Evolutionary conservation across 2,888 invertebrate genomes (phyloP), one percentile per base, ranked within the genome.

Genomic region (Meteorus cinctellus): DNA sequence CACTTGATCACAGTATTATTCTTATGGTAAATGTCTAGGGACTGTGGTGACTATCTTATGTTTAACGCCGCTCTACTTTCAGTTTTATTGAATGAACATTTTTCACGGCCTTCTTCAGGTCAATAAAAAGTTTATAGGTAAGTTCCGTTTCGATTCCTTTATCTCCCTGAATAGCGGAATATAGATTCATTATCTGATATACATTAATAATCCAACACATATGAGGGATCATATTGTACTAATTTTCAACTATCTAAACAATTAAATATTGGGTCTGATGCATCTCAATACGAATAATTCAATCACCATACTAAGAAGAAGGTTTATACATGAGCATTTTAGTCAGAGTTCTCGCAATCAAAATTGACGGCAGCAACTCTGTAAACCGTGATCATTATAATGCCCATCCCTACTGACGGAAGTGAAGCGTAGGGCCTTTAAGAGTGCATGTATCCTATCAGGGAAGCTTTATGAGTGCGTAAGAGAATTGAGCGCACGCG

Each of bases 41-140:
- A 67, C 27, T 14, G 41, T 67, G 69, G 27, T 31, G 48, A 73
- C 51, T 16, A 73, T 66, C 55, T 55, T 66, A 45, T 55, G 41
- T 41, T 12, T 41, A 12, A 41, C 12, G 8, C 12, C 41, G 12
- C 6, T 41, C 41, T 41, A 41, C 8, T 8, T 41, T 12, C 41
- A 41, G 48, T 48, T 48, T 55, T 55, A 19, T 55, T n/a, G 10
- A 55, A 55, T 55, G 19, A 8, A 55, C 2, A 19, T 4, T 19
- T 55, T 55, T 55, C 6, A 14, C 48, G 16, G n/a, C 41, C 41
- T 10, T 8, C 12, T 41, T 5, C 12, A 48, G n/a, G 24, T n/a
- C 55, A 55, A 48, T 48, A 24, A 19, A 55, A n/a, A 4, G 10
- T 55, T 2, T 10, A 19, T 55, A 55, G 55, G 55, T 55, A 55